Percentiles rank a stretch among this genome's conserved stretches.
These are phyloP conservation scores for Orbicella faveolata DNA, from an alignment of 64 coral and sea anemone genomes.

Conservation along the genomic window DNA sequence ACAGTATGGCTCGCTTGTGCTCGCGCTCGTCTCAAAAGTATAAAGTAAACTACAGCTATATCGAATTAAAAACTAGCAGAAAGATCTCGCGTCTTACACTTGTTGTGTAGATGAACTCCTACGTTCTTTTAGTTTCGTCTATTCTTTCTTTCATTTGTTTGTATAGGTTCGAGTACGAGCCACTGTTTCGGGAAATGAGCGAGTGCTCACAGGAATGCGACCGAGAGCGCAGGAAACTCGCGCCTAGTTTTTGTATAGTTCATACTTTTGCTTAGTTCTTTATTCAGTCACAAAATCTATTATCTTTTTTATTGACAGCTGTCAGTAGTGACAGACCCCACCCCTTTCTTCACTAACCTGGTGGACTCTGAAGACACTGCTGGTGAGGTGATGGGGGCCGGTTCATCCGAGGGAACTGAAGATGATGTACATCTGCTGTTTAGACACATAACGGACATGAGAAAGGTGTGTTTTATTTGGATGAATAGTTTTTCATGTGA, in stretches of 20 bases:
- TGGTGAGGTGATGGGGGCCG: constrained; percentile 74
- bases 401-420: constrained; percentile 69
- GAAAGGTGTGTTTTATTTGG: constrained; percentile 52
- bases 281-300: background rate
- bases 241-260: background rate
- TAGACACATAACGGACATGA: constrained; percentile 75
- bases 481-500: no score
- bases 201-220: no score
- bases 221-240: no score
- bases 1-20: no score
- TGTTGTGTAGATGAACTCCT: background rate
- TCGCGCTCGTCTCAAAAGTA: no score
- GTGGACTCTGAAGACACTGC: constrained; percentile 72
- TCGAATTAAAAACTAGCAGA: no score
- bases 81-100: background rate
- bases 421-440: constrained; percentile 87
- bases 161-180: background rate
- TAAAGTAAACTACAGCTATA: no score
- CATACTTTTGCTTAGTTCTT: background rate
- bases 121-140: background rate
- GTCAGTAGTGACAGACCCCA: constrained; percentile 54
- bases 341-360: constrained; percentile 92
- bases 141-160: background rate
- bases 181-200: no score
- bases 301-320: constrained; percentile 48